Conservation (phyloP, 2,888 invertebrate genomes). For the Napeogenes sylphis region DNA sequence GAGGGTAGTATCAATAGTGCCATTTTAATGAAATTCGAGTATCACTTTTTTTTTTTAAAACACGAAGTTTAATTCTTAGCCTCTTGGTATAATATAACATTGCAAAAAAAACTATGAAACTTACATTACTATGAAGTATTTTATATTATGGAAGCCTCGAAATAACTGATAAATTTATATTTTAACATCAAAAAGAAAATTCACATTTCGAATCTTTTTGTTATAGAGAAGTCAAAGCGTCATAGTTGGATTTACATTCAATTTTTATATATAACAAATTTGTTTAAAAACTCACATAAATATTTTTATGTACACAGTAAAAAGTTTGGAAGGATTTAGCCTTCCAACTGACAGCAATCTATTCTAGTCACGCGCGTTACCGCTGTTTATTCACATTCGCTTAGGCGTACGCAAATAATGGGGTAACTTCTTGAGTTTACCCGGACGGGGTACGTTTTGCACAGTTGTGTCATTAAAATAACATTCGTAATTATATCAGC, state of each 20-base stretch:
- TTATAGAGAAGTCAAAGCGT: too few relatives aligned
- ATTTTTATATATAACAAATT: conserved; percentile 16
- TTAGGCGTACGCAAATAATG: conserved; percentile 63
- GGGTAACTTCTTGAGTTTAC: conserved; percentile 53
- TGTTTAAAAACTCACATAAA: conserved; percentile 15
- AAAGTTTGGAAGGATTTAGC: conserved; percentile 48
- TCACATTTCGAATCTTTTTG: too few relatives aligned
- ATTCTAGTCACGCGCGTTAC: conserved; percentile 65
- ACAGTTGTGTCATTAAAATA: conserved; percentile 22
- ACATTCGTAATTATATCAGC: conserved; percentile 20
- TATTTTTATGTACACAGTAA: conserved; percentile 41
- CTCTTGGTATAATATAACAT: too few relatives aligned
- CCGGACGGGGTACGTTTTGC: conserved; percentile 27
- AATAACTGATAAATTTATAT: too few relatives aligned
- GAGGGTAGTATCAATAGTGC: too few relatives aligned
- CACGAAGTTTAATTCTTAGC: too few relatives aligned
- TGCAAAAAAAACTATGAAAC: too few relatives aligned
- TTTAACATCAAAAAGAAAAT: too few relatives aligned
- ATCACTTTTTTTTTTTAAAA: too few relatives aligned
- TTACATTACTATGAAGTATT: too few relatives aligned
- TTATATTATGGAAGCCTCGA: too few relatives aligned
- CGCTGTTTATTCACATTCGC: conserved; percentile 67
- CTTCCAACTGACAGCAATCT: conserved; percentile 49
- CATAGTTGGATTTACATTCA: conserved; percentile 2
- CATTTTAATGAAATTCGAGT: too few relatives aligned